phyloP scores from a whole-genome alignment of 2,113 vertebrate species.

The Shinisaurus crocodilurus region DNA sequence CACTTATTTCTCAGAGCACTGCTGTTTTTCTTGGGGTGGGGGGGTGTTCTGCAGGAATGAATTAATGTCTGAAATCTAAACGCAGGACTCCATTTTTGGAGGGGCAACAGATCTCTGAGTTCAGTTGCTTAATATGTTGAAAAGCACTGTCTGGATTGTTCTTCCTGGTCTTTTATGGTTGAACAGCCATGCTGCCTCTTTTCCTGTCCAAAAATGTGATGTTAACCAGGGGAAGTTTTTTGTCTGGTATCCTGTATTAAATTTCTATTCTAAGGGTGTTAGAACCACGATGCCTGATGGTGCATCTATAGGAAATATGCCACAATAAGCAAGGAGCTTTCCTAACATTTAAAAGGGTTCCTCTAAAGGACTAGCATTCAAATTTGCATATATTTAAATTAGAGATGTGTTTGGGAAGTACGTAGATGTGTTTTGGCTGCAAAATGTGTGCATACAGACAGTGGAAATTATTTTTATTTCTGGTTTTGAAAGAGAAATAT shows the following conservation, averaged over 20 bases:
- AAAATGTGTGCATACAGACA: neutral
- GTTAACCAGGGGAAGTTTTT: neutral
- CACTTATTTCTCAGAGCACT: constrained; percentile 58
- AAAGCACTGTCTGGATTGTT: neutral
- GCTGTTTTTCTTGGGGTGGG: constrained; percentile 39
- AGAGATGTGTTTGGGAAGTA: neutral
- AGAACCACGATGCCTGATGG: neutral
- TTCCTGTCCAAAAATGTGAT: neutral
- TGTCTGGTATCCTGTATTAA: neutral
- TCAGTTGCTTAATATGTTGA: rapidly evolving
- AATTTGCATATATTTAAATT: constrained; percentile 9
- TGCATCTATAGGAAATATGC: neutral
- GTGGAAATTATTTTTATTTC: neutral
- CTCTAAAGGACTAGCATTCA: neutral
- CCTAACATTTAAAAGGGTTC: neutral
- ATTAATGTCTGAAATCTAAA: neutral
- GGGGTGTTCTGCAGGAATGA: neutral
- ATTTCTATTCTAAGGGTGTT: neutral
- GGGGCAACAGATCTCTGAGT: neutral
- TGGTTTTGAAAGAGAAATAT: neutral
- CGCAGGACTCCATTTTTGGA: neutral
- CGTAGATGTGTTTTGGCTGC: neutral
- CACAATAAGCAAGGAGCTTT: neutral
- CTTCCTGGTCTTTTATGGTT: rapidly evolving
- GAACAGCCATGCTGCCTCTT: neutral